Conservation (phyloP, 2,888 invertebrate genomes). For the Ectemnius lituratus region DNA sequence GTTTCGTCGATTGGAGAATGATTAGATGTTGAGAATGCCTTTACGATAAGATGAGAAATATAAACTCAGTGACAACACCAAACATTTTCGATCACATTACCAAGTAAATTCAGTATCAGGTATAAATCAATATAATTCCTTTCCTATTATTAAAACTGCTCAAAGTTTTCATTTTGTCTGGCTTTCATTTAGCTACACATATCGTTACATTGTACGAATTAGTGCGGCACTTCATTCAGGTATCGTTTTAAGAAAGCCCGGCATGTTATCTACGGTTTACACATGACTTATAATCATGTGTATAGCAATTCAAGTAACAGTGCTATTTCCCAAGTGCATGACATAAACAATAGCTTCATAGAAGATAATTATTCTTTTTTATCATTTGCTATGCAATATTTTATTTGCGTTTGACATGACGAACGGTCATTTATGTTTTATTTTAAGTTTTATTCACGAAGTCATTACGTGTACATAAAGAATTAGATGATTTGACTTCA, state of each 20-base stretch:
- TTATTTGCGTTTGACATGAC: too few relatives aligned
- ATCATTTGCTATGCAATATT: conserved; percentile 18
- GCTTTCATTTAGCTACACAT: too few relatives aligned
- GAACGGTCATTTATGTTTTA: conserved; percentile 31
- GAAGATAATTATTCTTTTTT: conserved; percentile 23
- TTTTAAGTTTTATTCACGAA: conserved; percentile 30
- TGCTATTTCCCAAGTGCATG: conserved; percentile 17
- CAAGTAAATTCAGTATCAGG: neutral
- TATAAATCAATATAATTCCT: conserved; percentile 24
- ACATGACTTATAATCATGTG: conserved; percentile 8
- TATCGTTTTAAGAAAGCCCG: too few relatives aligned
- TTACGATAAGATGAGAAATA: too few relatives aligned
- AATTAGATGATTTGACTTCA: conserved; percentile 32
- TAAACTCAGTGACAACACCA: neutral
- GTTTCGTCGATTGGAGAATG: conserved; percentile 36
- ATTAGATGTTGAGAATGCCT: conserved; percentile 16
- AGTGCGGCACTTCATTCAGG: too few relatives aligned
- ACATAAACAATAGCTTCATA: conserved; percentile 17
- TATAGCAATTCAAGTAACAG: conserved; percentile 15
- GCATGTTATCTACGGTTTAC: too few relatives aligned
- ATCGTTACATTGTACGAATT: too few relatives aligned
- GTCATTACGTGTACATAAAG: conserved; percentile 44
- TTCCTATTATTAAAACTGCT: conserved; percentile 39
- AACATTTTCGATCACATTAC: neutral
- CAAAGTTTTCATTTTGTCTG: conserved; percentile 36